Percentiles rank a stretch among this genome's conserved stretches.
Conservation (phyloP, 2,113 vertebrate genomes). For the Spermophilus dauricus region DNA sequence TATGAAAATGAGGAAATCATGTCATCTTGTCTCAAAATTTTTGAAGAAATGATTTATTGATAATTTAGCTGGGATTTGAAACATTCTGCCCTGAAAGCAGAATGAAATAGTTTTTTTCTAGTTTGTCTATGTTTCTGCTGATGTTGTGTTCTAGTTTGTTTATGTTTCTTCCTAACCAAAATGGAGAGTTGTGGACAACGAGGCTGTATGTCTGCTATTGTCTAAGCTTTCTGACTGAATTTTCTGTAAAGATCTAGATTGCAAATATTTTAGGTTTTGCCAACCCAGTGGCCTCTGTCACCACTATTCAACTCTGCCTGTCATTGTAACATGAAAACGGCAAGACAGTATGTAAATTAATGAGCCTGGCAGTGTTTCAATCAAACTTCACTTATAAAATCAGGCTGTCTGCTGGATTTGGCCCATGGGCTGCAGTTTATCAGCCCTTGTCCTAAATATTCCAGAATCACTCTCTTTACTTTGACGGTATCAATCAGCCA, state of each 20-base stretch:
- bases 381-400: not conserved
- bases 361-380: not conserved
- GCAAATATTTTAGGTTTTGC: constrained; percentile 16
- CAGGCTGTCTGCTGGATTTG: not conserved
- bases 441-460: not conserved
- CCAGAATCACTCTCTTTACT: not conserved
- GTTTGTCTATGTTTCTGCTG: not conserved
- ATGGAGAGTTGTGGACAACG: not conserved
- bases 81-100: not conserved
- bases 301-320: not conserved
- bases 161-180: not conserved
- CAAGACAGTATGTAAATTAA: not conserved
- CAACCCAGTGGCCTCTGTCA: not conserved
- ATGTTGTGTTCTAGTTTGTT: no score
- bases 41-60: not conserved
- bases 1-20: not conserved
- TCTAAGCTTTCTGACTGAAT: not conserved
- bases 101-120: not conserved
- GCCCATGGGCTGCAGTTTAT: not conserved
- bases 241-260: not conserved
- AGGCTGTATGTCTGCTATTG: not conserved
- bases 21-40: not conserved
- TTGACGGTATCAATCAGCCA: not conserved
- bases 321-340: not conserved
- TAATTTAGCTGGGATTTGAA: not conserved